Conservation (phyloP, 1,140 invertebrate species). For the Drosophila insularis region DNA sequence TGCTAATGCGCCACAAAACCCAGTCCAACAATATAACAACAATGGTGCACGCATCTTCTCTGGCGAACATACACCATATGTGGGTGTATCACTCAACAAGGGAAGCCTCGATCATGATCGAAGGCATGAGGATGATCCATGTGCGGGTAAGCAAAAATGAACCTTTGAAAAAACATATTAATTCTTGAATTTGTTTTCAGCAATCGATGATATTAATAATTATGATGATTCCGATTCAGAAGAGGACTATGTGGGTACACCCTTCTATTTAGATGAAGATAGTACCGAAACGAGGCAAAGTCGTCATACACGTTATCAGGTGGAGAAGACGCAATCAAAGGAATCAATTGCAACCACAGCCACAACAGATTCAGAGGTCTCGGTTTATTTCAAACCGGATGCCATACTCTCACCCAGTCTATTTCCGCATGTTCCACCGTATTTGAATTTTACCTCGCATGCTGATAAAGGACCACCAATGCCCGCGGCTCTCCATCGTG, state of each 20-base stretch:
- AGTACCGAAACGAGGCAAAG: conserved; percentile 65
- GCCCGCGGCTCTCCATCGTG: conserved; percentile 88
- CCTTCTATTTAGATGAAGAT: conserved; percentile 69
- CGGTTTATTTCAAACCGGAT: conserved; percentile 63
- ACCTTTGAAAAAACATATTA: no score
- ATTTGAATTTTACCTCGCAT: conserved; percentile 92
- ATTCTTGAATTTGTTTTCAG: conserved; percentile 27
- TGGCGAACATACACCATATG: conserved; percentile 51
- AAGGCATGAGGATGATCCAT: conserved; percentile 70
- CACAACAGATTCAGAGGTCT: conserved; percentile 58
- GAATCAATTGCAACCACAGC: conserved; percentile 45
- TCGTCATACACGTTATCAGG: conserved; percentile 59
- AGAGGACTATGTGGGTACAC: conserved; percentile 70
- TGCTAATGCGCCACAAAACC: conserved; percentile 35
- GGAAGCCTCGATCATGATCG: conserved; percentile 36
- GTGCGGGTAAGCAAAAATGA: conserved; percentile 47
- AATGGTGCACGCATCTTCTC: conserved; percentile 26
- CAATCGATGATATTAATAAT: conserved; percentile 72
- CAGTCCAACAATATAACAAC: conserved; percentile 22
- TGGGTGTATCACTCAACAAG: conserved; percentile 72
- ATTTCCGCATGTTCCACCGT: conserved; percentile 94
- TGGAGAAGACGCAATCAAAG: conserved; percentile 46
- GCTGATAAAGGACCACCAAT: conserved; percentile 86
- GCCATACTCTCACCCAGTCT: conserved; percentile 87
- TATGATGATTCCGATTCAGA: conserved; percentile 78